Base-by-base conservation (phyloP, 1,140 invertebrate genomes). In the Pseudomyrmex flavicornis region DNA sequence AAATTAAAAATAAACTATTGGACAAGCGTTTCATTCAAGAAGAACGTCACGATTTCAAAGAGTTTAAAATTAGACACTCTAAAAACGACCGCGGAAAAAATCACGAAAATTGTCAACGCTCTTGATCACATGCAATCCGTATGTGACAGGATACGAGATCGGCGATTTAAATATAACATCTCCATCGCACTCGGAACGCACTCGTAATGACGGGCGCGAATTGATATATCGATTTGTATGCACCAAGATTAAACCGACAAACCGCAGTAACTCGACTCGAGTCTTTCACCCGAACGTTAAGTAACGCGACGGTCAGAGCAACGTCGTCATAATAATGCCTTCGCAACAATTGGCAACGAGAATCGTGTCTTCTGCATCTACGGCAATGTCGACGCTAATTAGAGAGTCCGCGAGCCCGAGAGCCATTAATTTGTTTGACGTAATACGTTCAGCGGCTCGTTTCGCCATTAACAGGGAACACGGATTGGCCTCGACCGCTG, bases 311-410 rank as follows among this genome's bases (percentile, higher is more conserved):
- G 50, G 66, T 44, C 63, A 17, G 35, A 35, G 22, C 61, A n/a
- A 59, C 35, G 52, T 9, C 72, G 35, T 46, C 70, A 58, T 54
- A 10, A 22, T 59, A 15, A 52, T 86, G 87, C 79, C 86, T 85
- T 87, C 61, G 82, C 73, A 85, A 90, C 83, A 90, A 89, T 88
- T 89, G 88, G 88, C 88, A 89, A 15, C 22, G 72, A 9, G 69
- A 82, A 17, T 52, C 74, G 13, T n/a, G 20, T 44, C 80, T 88
- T 88, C 61, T 79, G 75, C 77, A 79, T 85, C 72, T 79, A 88
- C 59, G 87, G 76, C 65, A 85, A 87, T 85, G 76, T 63, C 59
- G n/a, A 80, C 76, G 58, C 68, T 88, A 88, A 88, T 88, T 88
- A 74, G 77, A 74, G 83, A 83, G 17, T 85, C 54, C 52, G 62